A percentile compares a stretch with the other conserved stretches of the same genome.
Conservation (phyloP, 2,888 invertebrate species). For the Serripes groenlandicus region DNA sequence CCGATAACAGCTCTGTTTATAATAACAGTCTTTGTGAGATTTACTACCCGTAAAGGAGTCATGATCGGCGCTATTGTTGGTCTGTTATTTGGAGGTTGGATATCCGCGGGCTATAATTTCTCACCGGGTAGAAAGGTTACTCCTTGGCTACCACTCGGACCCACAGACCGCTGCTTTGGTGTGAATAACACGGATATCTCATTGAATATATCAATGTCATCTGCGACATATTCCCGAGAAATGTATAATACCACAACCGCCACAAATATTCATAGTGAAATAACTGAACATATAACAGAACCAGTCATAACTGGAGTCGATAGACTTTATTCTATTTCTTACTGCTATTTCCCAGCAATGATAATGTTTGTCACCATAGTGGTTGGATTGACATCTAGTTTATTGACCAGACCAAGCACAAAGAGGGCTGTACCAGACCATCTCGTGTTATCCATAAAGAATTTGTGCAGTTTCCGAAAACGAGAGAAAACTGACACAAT, state of each 20-base stretch:
- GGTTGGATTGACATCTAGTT: conserved; percentile 35
- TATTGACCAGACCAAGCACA: too few species aligned
- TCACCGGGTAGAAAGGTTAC: conserved; percentile 57
- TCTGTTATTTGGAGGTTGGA: conserved; percentile 56
- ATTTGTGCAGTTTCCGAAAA: too few species aligned
- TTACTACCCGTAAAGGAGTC: conserved; percentile 63
- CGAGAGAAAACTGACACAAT: too few species aligned
- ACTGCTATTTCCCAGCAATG: conserved; percentile 41
- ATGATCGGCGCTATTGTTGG: conserved; percentile 60
- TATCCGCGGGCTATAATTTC: conserved; percentile 67
- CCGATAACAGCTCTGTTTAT: conserved; percentile 46
- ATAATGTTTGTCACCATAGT: conserved; percentile 26
- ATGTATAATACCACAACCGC: too few species aligned
- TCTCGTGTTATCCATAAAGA: too few species aligned
- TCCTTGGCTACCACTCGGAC: conserved; percentile 68
- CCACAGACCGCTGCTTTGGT: conserved; percentile 70
- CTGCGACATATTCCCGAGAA: neutral
- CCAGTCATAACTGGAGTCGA: conserved; percentile 23
- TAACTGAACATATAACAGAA: neutral
- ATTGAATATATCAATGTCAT: neutral
- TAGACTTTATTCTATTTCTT: conserved; percentile 46
- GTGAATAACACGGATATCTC: too few species aligned
- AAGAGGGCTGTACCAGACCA: too few species aligned
- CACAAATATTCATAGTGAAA: neutral
- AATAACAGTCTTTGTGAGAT: conserved; percentile 46